Conservation (phyloP, 2,797 vertebrate species). For the Mionectes olivaceus region DNA sequence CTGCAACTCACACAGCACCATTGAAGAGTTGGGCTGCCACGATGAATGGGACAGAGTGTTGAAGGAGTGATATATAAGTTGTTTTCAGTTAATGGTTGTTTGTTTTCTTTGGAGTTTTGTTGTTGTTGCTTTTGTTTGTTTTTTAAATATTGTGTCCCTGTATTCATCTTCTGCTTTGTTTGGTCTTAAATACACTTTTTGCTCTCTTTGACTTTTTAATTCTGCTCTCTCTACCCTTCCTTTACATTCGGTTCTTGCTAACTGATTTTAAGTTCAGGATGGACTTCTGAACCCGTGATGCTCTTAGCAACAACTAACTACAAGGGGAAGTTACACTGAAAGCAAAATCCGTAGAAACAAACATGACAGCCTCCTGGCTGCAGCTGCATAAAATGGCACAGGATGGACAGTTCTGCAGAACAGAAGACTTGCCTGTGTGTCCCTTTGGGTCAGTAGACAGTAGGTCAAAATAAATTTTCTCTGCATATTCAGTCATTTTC, state of each 20-base stretch:
- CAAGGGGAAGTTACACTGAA: not conserved
- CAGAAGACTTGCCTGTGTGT: not conserved
- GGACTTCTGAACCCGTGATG: not conserved
- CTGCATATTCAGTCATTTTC: not conserved
- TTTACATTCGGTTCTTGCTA: not conserved
- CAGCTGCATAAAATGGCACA: not conserved
- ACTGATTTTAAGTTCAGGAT: not conserved
- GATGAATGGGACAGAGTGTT: accelerated
- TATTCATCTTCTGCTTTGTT: not conserved
- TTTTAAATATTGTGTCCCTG: not conserved
- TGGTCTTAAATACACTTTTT: not conserved
- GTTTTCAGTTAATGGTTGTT: too few relatives aligned
- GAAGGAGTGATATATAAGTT: not conserved
- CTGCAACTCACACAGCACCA: not conserved
- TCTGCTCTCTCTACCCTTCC: not conserved
- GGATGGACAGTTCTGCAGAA: not conserved
- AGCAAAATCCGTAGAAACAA: not conserved
- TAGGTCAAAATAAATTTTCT: not conserved
- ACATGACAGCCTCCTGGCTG: not conserved
- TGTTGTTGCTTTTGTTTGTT: not conserved
- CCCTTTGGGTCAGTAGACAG: not conserved
- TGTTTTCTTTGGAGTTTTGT: accelerated
- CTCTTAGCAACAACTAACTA: not conserved
- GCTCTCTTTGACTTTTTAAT: not conserved
- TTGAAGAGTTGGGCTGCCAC: not conserved